phyloP scores from a whole-genome alignment of 2,888 invertebrate species.

The Pegoplata infirma region DNA sequence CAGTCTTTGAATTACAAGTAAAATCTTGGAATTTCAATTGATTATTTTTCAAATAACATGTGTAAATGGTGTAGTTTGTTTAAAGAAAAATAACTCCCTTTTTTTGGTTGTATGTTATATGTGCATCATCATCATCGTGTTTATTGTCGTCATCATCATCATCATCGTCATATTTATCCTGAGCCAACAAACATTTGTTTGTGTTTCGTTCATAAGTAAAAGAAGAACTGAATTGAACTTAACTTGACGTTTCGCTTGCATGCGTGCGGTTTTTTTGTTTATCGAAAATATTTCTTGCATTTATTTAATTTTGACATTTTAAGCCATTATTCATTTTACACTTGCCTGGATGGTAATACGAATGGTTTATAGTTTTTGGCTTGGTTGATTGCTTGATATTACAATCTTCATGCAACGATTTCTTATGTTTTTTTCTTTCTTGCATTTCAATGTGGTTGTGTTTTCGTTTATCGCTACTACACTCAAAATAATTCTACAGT shows the following conservation, averaged over 20 bases:
- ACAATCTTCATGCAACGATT: constrained; percentile 9
- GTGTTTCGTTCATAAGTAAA: constrained; percentile 10
- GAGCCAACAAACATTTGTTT: constrained; percentile 30
- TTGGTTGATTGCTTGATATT: constrained; percentile 25
- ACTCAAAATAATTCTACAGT: no score
- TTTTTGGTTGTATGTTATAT: no score
- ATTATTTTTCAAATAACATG: no score
- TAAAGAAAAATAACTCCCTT: constrained; percentile 59
- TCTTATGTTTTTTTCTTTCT: constrained; percentile 12
- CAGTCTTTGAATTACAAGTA: no score
- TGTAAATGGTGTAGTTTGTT: no score
- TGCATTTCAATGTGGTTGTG: constrained; percentile 30
- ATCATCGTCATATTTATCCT: constrained; percentile 61
- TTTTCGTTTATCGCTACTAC: no score
- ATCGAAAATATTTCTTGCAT: constrained; percentile 42
- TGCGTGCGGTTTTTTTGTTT: constrained; percentile 58
- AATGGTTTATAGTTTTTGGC: constrained; percentile 9
- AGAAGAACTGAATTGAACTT: constrained; percentile 16
- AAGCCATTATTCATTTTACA: constrained; percentile 51
- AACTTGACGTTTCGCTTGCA: constrained; percentile 60
- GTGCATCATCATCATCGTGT: constrained; percentile 53
- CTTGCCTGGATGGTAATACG: constrained; percentile 1
- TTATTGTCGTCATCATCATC: constrained; percentile 39
- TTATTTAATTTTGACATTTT: constrained; percentile 53
- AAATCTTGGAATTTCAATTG: no score